Percentiles rank a stretch among this genome's conserved stretches.
phyloP scores from a whole-genome alignment of 2,888 invertebrate species.

The Salticus scenicus region DNA sequence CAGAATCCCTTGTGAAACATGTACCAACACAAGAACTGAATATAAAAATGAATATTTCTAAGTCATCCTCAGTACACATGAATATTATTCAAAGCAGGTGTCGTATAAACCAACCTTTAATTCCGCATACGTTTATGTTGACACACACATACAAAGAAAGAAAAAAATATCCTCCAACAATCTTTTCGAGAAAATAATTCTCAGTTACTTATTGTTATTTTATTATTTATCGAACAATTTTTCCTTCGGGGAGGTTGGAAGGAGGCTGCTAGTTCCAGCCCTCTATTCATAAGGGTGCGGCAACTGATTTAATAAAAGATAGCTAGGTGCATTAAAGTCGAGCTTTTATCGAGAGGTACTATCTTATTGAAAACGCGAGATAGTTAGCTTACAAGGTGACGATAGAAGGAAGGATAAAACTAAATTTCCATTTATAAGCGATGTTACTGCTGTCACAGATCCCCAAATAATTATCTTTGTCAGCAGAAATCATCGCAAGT shows the following conservation, averaged over 20 bases:
- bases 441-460: too few relatives aligned
- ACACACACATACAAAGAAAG: too few relatives aligned
- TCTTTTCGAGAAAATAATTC: background rate
- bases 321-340: background rate
- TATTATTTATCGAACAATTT: slow-evolving; percentile 6
- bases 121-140: background rate
- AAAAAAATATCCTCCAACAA: background rate
- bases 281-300: slow-evolving; percentile 4
- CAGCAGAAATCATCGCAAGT: too few relatives aligned
- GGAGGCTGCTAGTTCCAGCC: background rate
- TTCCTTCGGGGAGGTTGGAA: background rate
- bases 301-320: background rate
- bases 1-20: too few relatives aligned
- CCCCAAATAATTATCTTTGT: too few relatives aligned
- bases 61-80: too few relatives aligned
- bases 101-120: background rate
- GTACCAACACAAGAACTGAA: too few relatives aligned
- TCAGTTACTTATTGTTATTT: background rate
- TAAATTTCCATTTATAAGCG: too few relatives aligned
- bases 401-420: background rate
- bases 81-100: slow-evolving; percentile 18
- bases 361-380: background rate
- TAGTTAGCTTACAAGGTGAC: background rate
- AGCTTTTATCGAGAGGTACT: background rate
- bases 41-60: too few relatives aligned